phyloP scores from a whole-genome alignment of 2,113 vertebrate species.

The Cricetomys ansorgei region DNA sequence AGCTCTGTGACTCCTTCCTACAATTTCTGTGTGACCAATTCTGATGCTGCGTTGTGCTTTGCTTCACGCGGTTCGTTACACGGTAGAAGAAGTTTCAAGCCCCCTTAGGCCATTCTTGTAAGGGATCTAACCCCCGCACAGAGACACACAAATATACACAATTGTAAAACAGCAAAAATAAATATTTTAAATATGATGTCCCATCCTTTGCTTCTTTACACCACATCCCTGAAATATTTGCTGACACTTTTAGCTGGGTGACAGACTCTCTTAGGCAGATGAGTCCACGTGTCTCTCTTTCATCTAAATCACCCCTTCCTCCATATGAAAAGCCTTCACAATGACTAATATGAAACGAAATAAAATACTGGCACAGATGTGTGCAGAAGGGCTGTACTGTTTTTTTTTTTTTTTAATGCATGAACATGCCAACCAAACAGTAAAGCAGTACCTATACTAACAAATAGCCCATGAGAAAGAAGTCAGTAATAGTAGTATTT shows the following conservation, averaged over 20 bases:
- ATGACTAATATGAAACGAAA: not conserved
- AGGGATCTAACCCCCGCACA: too few species aligned
- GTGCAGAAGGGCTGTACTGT: not conserved
- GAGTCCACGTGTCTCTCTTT: too few species aligned
- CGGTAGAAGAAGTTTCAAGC: too few species aligned
- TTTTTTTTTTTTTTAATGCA: not conserved
- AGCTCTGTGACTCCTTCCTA: not conserved
- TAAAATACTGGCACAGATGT: not conserved
- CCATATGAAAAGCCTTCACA: not conserved
- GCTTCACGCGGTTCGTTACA: not conserved
- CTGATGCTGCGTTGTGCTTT: not conserved
- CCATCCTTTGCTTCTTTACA: not conserved
- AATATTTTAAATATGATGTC: not conserved
- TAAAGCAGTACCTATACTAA: not conserved
- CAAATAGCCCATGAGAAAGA: not conserved
- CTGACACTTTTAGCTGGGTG: not conserved
- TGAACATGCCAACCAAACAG: not conserved
- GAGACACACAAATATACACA: not conserved
- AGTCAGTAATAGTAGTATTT: not conserved
- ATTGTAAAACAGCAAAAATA: not conserved
- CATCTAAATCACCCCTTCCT: not conserved
- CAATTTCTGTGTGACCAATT: not conserved
- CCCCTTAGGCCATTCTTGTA: not conserved
- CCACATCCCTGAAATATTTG: not conserved
- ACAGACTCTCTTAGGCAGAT: not conserved